Conservation (phyloP, 2,113 vertebrate species). For the Callionymus lyra region DNA sequence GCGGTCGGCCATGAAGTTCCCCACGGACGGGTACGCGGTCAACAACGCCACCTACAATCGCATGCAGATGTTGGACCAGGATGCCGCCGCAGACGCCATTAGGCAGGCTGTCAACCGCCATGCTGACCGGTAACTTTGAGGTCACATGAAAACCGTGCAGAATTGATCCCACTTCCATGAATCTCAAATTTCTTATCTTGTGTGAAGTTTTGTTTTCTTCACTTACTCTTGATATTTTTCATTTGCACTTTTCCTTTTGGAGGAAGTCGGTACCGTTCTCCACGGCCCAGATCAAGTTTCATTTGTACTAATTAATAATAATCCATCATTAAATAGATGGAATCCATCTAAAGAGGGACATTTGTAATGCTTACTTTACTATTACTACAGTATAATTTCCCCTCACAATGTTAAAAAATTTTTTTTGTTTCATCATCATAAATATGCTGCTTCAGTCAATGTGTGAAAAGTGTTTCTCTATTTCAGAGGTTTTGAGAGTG, state of each 20-base stretch:
- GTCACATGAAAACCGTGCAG: conserved; percentile 57
- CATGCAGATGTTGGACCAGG: conserved; percentile 74
- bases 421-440: not conserved
- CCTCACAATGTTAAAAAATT: too few relatives aligned
- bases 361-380: too few relatives aligned
- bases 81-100: conserved; percentile 69
- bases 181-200: not conserved
- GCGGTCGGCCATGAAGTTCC: conserved; percentile 61
- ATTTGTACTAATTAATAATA: not conserved
- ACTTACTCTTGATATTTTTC: not conserved
- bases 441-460: too few relatives aligned
- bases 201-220: not conserved
- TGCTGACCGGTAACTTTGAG: conserved; percentile 79
- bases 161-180: conserved; percentile 51
- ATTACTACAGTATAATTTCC: too few relatives aligned
- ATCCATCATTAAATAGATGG: not conserved
- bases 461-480: too few relatives aligned
- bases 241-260: not conserved
- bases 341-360: too few relatives aligned
- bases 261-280: conserved; percentile 65
- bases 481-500: conserved; percentile 71
- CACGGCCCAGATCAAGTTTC: conserved; percentile 43
- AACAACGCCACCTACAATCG: conserved; percentile 62
- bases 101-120: conserved; percentile 74
- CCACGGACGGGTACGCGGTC: conserved; percentile 71